Evolutionary conservation across 2,113 vertebrate genomes (phyloP), one percentile per base, ranked within the genome.

Genomic region (Callaeas wilsoni): DNA sequence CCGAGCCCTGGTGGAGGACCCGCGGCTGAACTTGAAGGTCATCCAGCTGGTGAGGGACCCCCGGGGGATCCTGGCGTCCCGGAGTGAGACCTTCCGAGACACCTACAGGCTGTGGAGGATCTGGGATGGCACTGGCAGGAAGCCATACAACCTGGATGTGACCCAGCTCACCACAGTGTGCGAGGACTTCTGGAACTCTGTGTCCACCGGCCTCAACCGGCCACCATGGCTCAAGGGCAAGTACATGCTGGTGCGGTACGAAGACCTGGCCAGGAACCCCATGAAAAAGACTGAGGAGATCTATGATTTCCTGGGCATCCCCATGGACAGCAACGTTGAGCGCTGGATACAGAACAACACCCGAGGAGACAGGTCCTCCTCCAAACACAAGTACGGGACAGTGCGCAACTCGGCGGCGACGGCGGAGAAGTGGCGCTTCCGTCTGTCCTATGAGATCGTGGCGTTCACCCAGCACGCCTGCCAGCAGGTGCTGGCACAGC

Each of bases 271-370:
- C 21, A 96, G 98, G 88, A 99, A 99, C 91, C 99, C 99, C 33
- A 98, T 99, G 92, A 98, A 98, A 94, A 99, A 99, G 97, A 99
- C 99, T 0, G 98, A 98, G 97, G 99, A 99, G 98, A 99, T 99
- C 90, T 99, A 99, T 1, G 98, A 99, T 68, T 99, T 98, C 96
- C 97, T 99, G 94, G 99, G 99, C 37, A 98, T 99, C 92, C 97
- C 98, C 30, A 71, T 99, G 98, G 99, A 99, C 97, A 96, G 98
- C 96, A 99, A 98, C 0, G 98, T 99, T 4, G 98, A 98, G 84
- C 98, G 98, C 94, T 99, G 99, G 99, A 99, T 99, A 97, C 98
- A 98, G 86, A 99, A 99, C 93, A 99, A 99, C 98, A 99, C 99
- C 22, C 98, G 98, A 41, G 99, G 99, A 13, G 99, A 99, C 98